Evolutionary conservation across 2,888 invertebrate genomes (phyloP).

Genomic region (Mesodorylaimus sp.): DNA sequence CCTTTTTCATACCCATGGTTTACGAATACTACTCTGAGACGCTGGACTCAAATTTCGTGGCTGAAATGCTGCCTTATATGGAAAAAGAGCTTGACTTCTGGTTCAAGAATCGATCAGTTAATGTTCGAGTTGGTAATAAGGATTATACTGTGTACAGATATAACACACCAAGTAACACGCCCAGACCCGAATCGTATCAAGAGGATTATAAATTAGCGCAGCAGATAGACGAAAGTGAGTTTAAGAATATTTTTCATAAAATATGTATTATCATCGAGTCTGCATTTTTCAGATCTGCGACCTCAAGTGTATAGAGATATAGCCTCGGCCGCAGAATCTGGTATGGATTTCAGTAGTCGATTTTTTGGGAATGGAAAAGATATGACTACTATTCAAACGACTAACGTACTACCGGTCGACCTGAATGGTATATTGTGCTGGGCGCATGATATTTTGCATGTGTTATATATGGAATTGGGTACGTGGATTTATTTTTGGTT

Average conservation of each 20-base stretch:
- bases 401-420: constrained; percentile 56
- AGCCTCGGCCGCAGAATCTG: constrained; percentile 76
- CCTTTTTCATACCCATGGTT: constrained; percentile 45
- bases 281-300: constrained; percentile 10
- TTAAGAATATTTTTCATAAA: not conserved
- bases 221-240: constrained; percentile 7
- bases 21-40: constrained; percentile 52
- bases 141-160: constrained; percentile 5
- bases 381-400: constrained; percentile 46
- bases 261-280: not conserved
- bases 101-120: constrained; percentile 15
- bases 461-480: no score
- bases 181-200: constrained; percentile 71
- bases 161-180: constrained; percentile 50
- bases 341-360: constrained; percentile 83
- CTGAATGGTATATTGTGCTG: constrained; percentile 56
- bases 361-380: constrained; percentile 57
- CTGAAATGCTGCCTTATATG: not conserved
- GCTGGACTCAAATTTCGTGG: constrained; percentile 37
- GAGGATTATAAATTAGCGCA: constrained; percentile 26
- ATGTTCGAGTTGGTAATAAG: no score
- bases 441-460: constrained; percentile 47
- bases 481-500: no score
- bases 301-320: constrained; percentile 53
- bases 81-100: constrained; percentile 41